Conservation (phyloP, 2,113 vertebrate genomes). For the Xiphias gladius region DNA sequence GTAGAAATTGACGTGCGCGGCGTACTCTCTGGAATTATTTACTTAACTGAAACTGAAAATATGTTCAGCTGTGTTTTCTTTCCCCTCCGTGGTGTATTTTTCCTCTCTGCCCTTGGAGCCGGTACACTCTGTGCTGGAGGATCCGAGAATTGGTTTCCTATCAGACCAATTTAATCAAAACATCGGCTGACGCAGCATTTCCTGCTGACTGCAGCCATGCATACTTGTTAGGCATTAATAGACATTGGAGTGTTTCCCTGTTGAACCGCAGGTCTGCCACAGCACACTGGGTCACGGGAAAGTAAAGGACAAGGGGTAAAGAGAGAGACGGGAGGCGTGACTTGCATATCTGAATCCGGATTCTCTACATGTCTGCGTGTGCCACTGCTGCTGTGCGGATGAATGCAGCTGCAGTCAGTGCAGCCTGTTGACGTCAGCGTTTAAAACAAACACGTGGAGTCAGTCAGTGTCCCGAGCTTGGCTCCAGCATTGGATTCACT, state of each 20-base stretch:
- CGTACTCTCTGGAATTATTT: no score
- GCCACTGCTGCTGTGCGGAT: no score
- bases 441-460: slow-evolving; percentile 16
- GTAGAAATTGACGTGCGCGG: not conserved
- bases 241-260: slow-evolving; percentile 51
- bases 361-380: slow-evolving; percentile 12
- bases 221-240: slow-evolving; percentile 61
- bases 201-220: slow-evolving; percentile 44
- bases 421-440: not conserved
- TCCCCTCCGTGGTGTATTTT: not conserved
- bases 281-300: slow-evolving; percentile 9
- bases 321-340: slow-evolving; percentile 5
- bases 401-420: not conserved
- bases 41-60: not conserved
- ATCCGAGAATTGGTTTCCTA: slow-evolving; percentile 36
- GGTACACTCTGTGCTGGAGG: slow-evolving; percentile 6
- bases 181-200: slow-evolving; percentile 59
- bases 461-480: slow-evolving; percentile 8
- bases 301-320: slow-evolving; percentile 42
- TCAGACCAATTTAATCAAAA: slow-evolving; percentile 60
- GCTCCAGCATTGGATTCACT: slow-evolving; percentile 56
- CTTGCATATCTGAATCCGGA: slow-evolving; percentile 19
- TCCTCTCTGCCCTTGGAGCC: slow-evolving; percentile 30
- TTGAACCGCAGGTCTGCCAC: slow-evolving; percentile 32
- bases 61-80: not conserved